These are phyloP conservation scores for Haliclona indistincta DNA, from an alignment of 37 sponge, comb jelly and placozoan genomes.

Conservation along the genomic window DNA sequence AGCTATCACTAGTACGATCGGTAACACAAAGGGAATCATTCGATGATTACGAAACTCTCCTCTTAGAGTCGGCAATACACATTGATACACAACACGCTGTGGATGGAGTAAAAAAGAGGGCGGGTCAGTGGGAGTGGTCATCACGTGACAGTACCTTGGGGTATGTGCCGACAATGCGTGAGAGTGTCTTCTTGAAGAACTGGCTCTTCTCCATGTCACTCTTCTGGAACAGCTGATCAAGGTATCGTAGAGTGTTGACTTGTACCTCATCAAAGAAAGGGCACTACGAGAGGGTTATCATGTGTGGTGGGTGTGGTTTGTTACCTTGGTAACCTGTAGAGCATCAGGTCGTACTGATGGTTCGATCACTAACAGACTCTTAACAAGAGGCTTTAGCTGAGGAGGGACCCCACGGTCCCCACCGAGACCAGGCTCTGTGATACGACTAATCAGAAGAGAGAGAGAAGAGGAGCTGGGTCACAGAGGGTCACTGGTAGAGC, in stretches of 20 bases:
- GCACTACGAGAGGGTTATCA: constrained; percentile 14
- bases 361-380: constrained; percentile 52
- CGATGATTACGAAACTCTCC: constrained; percentile 70
- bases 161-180: constrained; percentile 43
- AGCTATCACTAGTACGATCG: constrained; percentile 70
- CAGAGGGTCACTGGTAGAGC: no score
- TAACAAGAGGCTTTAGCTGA: constrained; percentile 37
- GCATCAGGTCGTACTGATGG: constrained; percentile 78
- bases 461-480: no score
- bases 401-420: constrained; percentile 61
- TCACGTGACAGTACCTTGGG: constrained; percentile 63
- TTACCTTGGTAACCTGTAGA: constrained; percentile 60
- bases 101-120: constrained; percentile 1
- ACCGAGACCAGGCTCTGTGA: constrained; percentile 42
- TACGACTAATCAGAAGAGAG: constrained; percentile 63
- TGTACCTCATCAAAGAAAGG: constrained; percentile 70
- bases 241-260: constrained; percentile 53
- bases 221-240: constrained; percentile 76
- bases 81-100: constrained; percentile 63
- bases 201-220: constrained; percentile 81
- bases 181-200: constrained; percentile 81
- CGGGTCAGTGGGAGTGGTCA: no score
- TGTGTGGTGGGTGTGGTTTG: background rate
- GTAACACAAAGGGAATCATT: constrained; percentile 92
- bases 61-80: constrained; percentile 63